These are phyloP conservation scores for Hippasteria phrygiana DNA, from an alignment of 53 echinoderm and acorn worm species.

Conservation along the genomic window DNA sequence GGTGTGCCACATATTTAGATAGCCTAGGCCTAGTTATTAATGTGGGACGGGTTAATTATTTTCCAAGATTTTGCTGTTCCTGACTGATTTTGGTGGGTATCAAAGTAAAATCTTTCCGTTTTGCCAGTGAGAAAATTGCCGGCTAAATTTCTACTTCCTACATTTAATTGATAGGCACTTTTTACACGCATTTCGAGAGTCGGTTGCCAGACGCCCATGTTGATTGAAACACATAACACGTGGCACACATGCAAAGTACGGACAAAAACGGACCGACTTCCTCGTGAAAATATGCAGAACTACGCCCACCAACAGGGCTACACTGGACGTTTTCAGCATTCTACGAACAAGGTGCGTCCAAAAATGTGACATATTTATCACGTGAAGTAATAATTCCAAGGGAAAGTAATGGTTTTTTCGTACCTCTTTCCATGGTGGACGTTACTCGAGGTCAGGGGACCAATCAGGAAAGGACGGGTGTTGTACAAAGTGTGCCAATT, in stretches of 20 bases:
- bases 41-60: no score
- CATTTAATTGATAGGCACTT: no score
- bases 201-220: not conserved
- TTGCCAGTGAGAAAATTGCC: no score
- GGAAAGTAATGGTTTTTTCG: not conserved
- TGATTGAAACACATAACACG: slow-evolving; percentile 42
- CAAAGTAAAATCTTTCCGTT: no score
- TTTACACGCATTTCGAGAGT: no score
- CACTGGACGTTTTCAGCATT: not conserved
- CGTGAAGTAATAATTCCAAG: not conserved
- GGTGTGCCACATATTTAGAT: no score
- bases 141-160: no score
- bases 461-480: slow-evolving; percentile 56
- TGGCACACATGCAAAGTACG: not conserved
- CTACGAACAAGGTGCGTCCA: not conserved
- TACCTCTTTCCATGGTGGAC: slow-evolving; percentile 49
- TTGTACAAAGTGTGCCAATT: not conserved
- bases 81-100: no score
- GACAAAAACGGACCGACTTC: not conserved
- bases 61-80: no score
- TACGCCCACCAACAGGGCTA: not conserved
- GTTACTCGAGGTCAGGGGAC: not conserved
- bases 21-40: no score
- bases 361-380: not conserved
- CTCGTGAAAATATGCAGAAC: not conserved